Evolutionary conservation across 2,113 vertebrate genomes (phyloP), one percentile per base, ranked within the genome.

Genomic region (Neolamprologus brichardi): DNA sequence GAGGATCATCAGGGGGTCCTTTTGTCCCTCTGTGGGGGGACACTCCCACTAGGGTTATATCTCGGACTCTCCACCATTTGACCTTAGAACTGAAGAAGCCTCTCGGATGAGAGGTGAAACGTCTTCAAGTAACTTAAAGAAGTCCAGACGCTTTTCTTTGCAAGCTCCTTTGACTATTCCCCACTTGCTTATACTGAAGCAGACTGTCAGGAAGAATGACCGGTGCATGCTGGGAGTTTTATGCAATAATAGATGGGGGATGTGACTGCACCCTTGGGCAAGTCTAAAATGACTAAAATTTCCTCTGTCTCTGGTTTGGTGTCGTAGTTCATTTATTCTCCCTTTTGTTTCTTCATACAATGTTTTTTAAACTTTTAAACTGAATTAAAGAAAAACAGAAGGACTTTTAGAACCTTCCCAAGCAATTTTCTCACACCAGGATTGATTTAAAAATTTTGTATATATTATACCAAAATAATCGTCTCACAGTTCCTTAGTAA

Each of bases 151-250:
- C 25, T 25, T 25, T 25, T 25, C 25, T 25, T 25, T 25, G 25
- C 25, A 25, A 25, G 25, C 25, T 25, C 25, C 25, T 25, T 25
- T 25, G 25, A 25, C 25, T 77, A 77, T 49, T 49, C 25, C 41
- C 41, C 41, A 5, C 70, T 49, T 49, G 49, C 44, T 32, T 49
- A 64, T 70, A 62, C 41, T 86, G 86, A 81, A 81, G 60, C 77
- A 85, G 77, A 79, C 60, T 88, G 83, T 86, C 60, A 46, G 52
- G 49, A 70, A 86, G 56, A 84, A 80, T 87, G 77, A 56, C 83
- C 13, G 2, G 34, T 85, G 64, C 70, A 89, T 88, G 84, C 81
- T 77, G 81, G 37, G 30, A 91, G 44, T 82, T 86, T 88, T 84
- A 70, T 79, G 75, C 80, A 87, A 39, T 54, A 64, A 54, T 32